Evolutionary conservation across 2,797 vertebrate species (phyloP).

Genomic region (Ciconia nigra): DNA sequence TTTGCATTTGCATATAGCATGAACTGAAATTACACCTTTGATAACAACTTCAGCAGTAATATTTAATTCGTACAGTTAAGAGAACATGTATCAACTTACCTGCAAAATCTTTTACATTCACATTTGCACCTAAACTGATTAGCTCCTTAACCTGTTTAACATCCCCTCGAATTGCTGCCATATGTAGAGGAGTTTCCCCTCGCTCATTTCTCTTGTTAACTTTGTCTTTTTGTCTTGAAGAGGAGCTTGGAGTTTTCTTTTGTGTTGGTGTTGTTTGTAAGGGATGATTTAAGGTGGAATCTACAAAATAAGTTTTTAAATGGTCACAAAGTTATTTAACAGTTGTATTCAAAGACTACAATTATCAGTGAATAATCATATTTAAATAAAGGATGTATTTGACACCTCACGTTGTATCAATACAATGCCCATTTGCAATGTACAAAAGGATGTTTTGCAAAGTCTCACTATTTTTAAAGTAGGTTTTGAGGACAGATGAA

Average conservation of each 20-base stretch:
- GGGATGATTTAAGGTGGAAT: slow-evolving; percentile 93
- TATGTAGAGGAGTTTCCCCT: slow-evolving; percentile 96
- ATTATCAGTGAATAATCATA: not conserved
- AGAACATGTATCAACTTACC: slow-evolving; percentile 74
- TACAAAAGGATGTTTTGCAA: not conserved
- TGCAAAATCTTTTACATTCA: slow-evolving; percentile 99
- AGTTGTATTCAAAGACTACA: not conserved
- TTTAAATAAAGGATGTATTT: not conserved
- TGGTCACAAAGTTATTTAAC: not conserved
- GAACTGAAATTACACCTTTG: not conserved
- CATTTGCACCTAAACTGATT: slow-evolving; percentile 95
- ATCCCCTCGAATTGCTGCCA: slow-evolving; percentile 97
- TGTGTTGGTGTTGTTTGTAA: slow-evolving; percentile 89
- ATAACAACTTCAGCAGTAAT: not conserved
- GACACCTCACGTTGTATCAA: not conserved
- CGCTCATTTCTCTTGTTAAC: slow-evolving; percentile 98
- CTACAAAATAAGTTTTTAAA: slow-evolving; percentile 71
- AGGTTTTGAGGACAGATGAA: not conserved
- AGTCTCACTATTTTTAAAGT: not conserved
- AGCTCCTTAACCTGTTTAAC: slow-evolving; percentile 97
- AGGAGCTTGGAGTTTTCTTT: slow-evolving; percentile 91
- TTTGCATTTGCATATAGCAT: not conserved
- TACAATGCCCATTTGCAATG: not conserved
- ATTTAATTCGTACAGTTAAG: not conserved
- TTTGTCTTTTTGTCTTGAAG: slow-evolving; percentile 96